Percentiles rank a stretch among this genome's conserved stretches.
phyloP scores from a whole-genome alignment of 2,113 vertebrate species.

The Neotragus pygmaeus region DNA sequence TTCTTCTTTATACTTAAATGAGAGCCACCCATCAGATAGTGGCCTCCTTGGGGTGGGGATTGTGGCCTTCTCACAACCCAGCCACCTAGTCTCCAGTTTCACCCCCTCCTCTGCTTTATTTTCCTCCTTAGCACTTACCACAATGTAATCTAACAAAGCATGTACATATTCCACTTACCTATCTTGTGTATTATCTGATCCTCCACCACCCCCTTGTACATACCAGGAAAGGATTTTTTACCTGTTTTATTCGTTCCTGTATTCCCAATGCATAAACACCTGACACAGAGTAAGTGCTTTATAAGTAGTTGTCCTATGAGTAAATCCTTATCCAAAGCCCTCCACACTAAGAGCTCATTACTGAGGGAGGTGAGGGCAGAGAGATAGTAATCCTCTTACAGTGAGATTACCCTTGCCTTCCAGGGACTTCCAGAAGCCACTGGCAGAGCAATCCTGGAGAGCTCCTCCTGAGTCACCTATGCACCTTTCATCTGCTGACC shows the following conservation, averaged over 20 bases:
- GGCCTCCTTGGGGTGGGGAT: neutral
- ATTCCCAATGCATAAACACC: neutral
- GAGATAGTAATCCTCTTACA: neutral
- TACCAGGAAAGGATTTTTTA: neutral
- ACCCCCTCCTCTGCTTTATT: neutral
- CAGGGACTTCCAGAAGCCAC: neutral
- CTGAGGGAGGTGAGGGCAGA: neutral
- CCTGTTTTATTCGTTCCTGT: neutral
- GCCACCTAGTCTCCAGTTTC: neutral
- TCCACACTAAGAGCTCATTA: neutral
- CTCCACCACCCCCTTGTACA: neutral
- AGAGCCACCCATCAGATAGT: neutral
- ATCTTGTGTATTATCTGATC: neutral
- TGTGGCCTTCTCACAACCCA: neutral
- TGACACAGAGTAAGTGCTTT: neutral
- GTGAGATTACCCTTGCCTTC: neutral
- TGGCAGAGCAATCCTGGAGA: neutral
- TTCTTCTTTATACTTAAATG: neutral
- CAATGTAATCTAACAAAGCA: neutral
- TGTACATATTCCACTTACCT: neutral
- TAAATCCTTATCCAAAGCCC: neutral
- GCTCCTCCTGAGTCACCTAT: neutral
- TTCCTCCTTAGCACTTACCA: neutral
- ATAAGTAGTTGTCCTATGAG: neutral
- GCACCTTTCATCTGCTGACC: neutral